Evolutionary conservation across 2,113 vertebrate species (phyloP), one percentile per base, ranked within the genome.

Genomic region (Tor tambroides): DNA sequence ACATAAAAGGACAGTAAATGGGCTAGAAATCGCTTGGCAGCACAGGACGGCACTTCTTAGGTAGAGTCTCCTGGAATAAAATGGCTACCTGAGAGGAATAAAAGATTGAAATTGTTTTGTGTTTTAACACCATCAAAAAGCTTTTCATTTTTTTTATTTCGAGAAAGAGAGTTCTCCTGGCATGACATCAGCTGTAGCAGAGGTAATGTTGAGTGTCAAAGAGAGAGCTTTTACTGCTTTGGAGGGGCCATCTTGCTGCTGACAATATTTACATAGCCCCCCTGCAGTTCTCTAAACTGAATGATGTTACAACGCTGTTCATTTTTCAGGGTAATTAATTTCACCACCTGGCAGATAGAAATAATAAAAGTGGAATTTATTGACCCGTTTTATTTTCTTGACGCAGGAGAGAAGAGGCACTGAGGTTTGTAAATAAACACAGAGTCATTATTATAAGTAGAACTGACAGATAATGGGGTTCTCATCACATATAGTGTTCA

Each of bases 141-240:
- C 49, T 30, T 30, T 38, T 19, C 83, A 28, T 26, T 77, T 49
- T 49, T 74, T 54, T 56, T 56, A 54, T 78, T 59, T 63, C 15
- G 19, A 38, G 28, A n/a, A n/a, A n/a, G 51, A 49, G 7, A 74
- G 4, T 28, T 84, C 65, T 49, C 9, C 74, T 15, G 15, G 30
- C 9, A 63, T 59, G 49, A 65, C 35, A 67, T 21, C 51, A 59
- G 19, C 21, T 23, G 81, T 38, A 84, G 88, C 80, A 88, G 14
- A 54, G 83, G 72, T 69, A 89, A 77, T 87, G 72, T 21, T 78
- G 17, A 21, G 54, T 86, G 82, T 65, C 51, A 56, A 11, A 26
- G 17, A 74, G 74, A 88, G 71, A 75, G 51, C 84, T 75, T 86
- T 59, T 72, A 30, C 71, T 83, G 63, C 79, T 89, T 90, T 90